These are phyloP conservation scores for Hymenopus coronatus DNA, from an alignment of 2,888 invertebrate species.

Conservation along the genomic window DNA sequence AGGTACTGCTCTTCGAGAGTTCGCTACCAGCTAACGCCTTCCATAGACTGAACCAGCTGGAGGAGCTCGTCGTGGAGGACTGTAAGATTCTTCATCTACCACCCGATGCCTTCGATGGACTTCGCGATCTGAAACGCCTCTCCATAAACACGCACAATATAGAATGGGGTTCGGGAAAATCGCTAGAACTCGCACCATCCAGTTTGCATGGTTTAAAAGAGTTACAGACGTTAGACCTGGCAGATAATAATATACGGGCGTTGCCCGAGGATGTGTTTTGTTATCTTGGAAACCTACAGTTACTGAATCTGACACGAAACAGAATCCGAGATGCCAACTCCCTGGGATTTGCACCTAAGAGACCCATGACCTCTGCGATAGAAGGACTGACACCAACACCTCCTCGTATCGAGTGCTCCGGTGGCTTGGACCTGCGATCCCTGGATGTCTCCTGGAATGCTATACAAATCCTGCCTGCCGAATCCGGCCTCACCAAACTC, in stretches of 20 bases:
- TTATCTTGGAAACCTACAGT: conserved; percentile 72
- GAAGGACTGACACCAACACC: neutral
- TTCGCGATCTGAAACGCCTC: conserved; percentile 74
- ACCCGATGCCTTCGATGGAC: conserved; percentile 73
- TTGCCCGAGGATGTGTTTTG: conserved; percentile 79
- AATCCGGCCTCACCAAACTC: conserved; percentile 71
- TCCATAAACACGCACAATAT: conserved; percentile 76
- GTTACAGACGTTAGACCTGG: conserved; percentile 74
- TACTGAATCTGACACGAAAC: conserved; percentile 82
- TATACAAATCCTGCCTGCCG: conserved; percentile 67
- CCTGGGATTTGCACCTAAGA: conserved; percentile 60
- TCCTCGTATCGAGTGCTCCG: conserved; percentile 50
- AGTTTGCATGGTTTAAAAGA: conserved; percentile 75
- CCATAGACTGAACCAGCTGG: conserved; percentile 68
- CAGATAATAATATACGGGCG: conserved; percentile 78
- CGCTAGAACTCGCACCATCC: conserved; percentile 68
- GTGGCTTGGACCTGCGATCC: conserved; percentile 67
- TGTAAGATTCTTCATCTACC: conserved; percentile 79
- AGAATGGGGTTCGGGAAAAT: conserved; percentile 69
- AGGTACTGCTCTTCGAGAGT: conserved; percentile 75
- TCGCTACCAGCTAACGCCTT: conserved; percentile 69
- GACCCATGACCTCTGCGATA: conserved; percentile 35
- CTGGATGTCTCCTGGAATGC: conserved; percentile 81
- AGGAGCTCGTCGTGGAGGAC: conserved; percentile 70
- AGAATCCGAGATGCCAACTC: conserved; percentile 74